Conservation (phyloP, 1,140 invertebrate species). For the Aphelenchoides besseyi region DNA sequence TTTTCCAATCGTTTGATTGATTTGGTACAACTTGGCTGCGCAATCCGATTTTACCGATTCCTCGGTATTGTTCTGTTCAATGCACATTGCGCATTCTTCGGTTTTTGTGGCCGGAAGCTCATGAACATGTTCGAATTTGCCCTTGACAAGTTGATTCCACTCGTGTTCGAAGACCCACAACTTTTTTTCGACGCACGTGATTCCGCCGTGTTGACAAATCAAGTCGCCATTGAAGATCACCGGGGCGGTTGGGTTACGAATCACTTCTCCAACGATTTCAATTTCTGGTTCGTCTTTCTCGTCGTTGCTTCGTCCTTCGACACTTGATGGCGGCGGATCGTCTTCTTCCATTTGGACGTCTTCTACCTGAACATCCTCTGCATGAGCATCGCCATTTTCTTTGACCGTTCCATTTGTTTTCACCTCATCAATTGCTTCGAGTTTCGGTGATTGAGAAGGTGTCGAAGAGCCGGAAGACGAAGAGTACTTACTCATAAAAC, state of each 20-base stretch:
- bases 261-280: conserved; percentile 17
- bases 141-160: conserved; percentile 20
- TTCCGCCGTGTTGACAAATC: conserved; percentile 26
- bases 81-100: conserved; percentile 27
- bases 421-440: too few species aligned
- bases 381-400: conserved; percentile 11
- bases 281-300: conserved; percentile 21
- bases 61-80: conserved; percentile 25
- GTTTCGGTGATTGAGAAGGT: not conserved
- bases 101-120: conserved; percentile 3
- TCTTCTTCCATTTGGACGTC: conserved; percentile 20
- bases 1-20: conserved; percentile 25
- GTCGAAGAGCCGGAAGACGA: not conserved
- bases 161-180: conserved; percentile 25
- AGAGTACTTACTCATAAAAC: not conserved
- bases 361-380: conserved; percentile 6
- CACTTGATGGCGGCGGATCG: conserved; percentile 25
- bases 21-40: conserved; percentile 18
- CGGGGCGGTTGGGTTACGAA: not conserved
- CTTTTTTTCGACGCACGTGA: conserved; percentile 25
- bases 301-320: conserved; percentile 18
- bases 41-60: conserved; percentile 22
- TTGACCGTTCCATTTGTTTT: conserved; percentile 2
- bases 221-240: conserved; percentile 34
- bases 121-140: conserved; percentile 18